Evolutionary conservation across 2,888 invertebrate genomes (phyloP).

Genomic region (Tromatobia lineatoria): DNA sequence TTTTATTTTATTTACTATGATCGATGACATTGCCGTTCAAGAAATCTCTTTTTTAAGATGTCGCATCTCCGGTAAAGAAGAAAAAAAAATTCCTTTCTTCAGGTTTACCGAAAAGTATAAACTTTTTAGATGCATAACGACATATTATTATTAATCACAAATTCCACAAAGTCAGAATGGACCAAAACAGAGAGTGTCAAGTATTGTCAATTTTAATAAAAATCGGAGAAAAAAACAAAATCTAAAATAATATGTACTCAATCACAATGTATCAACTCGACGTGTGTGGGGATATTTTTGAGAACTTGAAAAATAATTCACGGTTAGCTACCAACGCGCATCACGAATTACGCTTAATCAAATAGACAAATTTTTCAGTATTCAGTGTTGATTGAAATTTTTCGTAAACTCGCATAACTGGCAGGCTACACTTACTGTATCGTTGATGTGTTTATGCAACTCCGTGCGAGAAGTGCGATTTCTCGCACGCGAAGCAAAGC

Average conservation of each 20-base stretch:
- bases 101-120: background rate
- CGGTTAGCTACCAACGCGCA: background rate
- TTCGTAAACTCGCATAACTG: background rate
- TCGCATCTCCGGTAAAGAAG: background rate
- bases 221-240: background rate
- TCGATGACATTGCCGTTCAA: too few relatives aligned
- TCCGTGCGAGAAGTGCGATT: too few relatives aligned
- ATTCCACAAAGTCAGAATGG: constrained; percentile 35
- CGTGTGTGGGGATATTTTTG: background rate
- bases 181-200: constrained; percentile 49
- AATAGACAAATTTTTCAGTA: background rate
- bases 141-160: constrained; percentile 36
- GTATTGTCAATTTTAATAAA: constrained; percentile 61
- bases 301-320: background rate
- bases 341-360: background rate
- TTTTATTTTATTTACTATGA: background rate
- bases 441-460: background rate
- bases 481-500: too few relatives aligned
- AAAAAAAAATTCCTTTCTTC: background rate
- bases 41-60: background rate
- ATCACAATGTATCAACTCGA: background rate
- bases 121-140: background rate
- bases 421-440: background rate
- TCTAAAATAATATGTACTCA: background rate
- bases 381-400: background rate